Base-by-base conservation (phyloP, 2,113 vertebrate species). In the Eclectus roratus region DNA sequence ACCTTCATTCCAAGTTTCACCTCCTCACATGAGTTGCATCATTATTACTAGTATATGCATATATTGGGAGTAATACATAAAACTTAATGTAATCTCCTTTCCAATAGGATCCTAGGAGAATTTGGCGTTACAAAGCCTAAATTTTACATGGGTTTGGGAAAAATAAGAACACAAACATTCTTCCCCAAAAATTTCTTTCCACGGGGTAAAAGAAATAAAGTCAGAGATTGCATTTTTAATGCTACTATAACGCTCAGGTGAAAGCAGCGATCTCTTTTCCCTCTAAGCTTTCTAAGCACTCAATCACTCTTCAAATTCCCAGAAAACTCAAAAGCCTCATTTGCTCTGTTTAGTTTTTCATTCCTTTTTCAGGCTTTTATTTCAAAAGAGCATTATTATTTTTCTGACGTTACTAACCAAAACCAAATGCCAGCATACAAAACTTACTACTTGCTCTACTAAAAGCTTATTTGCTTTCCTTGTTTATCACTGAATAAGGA, bases 221-320 rank as follows among this genome's bases (percentile, higher is more conserved):
- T 37, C 46, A 85, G 79, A 77, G 63, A 88, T 70, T 4, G 2
- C 39, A 66, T 14, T 80, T 88, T 94, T 72, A 24, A 70, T 27
- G 63, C 35, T 80, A 58, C 43, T 53, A 65, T 33, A 85, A 70
- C 20, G 27, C 10, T 61, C 43, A 74, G 83, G 46, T 92, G 85
- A 97, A 97, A 97, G 89, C 65, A 90, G 89, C 19, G n/a, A 21
- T 84, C 85, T 87, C 76, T 95, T 90, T 91, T 83, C 76, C 56
- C 61, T 96, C 82, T 86, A 80, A 96, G 81, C 81, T 91, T 83
- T 93, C 78, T 81, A 76, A 52, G 31, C 37, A 91, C 19, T 81
- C 79, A 82, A 29, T 41, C 19, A 18, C 44, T 52, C 44, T 78
- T 89, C 37, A 60, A 91, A 93, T 86, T 94, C 39, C 77, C 69